Base-by-base conservation (phyloP, 2,888 invertebrate species). In the Auanema sp. region DNA sequence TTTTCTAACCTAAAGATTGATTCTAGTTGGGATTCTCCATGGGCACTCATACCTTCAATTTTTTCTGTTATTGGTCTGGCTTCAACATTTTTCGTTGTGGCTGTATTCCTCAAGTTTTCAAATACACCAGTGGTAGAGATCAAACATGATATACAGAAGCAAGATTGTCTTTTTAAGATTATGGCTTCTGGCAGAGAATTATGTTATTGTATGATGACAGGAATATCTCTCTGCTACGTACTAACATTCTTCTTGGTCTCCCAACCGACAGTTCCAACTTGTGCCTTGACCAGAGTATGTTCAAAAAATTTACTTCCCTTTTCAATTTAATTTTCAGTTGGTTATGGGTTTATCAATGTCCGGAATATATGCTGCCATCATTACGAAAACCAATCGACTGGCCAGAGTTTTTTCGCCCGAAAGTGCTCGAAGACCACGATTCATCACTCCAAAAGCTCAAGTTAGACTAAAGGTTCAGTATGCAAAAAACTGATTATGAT, bases 161-260 rank as follows among this genome's bases (percentile, higher is more conserved):
- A 47, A 18, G 8, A 16, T 33, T 55, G 6, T 55, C 23, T 2
- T 59, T 53, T 69, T 50, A 62, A 79, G 79, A 90, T 91, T 66
- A 90, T 90, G 88, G 91, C 91, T 1, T 90, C 90, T 0, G 91
- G 91, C 0, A 86, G 91, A 12, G 91, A 91, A 80, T 85, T 91
- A 10, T 91, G 91, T 84, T 91, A 90, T 83, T 89, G 91, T 14
- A 87, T 91, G 42, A 69, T 82, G n/a, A 85, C 87, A 62, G 91
- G 91, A 12, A 89, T 91, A 67, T 84, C 89, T 23, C 86, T 89
- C 57, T 90, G 90, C 77, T 91, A 90, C 81, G 86, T 87, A 51
- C 89, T 90, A 84, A 90, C 90, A 6, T 90, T 90, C 79, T 86
- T 90, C 14, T 88, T 91, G 71, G 87, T 91, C 52, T 87, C 89